These are phyloP conservation scores for Anarrhichthys ocellatus DNA, from an alignment of 2,113 vertebrate genomes.

Conservation along the genomic window DNA sequence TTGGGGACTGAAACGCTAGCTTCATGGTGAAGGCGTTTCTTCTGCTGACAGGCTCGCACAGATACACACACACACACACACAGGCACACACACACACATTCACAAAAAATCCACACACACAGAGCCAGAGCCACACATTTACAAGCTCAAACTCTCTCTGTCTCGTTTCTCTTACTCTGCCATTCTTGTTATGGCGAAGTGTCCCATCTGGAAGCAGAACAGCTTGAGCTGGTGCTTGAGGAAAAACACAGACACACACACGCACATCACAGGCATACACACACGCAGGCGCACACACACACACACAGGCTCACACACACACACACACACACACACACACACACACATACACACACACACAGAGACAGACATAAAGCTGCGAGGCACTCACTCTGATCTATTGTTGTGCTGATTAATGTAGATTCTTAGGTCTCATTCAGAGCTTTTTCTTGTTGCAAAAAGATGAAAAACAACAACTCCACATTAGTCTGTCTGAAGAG, in stretches of 20 bases:
- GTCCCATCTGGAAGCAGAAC: constrained; percentile 64
- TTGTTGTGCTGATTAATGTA: constrained; percentile 42
- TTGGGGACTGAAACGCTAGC: constrained; percentile 34
- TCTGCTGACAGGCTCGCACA: not conserved
- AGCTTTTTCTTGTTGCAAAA: constrained; percentile 15
- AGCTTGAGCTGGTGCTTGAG: constrained; percentile 51
- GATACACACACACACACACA: not conserved
- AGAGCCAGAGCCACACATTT: constrained; percentile 27
- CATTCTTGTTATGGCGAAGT: constrained; percentile 62
- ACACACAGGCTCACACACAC: not conserved
- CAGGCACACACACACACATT: not conserved
- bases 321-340: constrained; percentile 1
- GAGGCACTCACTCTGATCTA: constrained; percentile 40
- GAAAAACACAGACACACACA: constrained; percentile 16
- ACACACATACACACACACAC: constrained; percentile 2
- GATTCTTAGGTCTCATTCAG: constrained; percentile 28
- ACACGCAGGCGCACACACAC: not conserved
- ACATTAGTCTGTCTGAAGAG: constrained; percentile 35
- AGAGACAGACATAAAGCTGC: not conserved
- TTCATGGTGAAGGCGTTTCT: constrained; percentile 27
- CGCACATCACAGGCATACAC: not conserved
- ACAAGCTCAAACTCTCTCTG: constrained; percentile 35
- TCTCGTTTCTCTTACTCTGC: constrained; percentile 50
- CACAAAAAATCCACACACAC: constrained; percentile 4
- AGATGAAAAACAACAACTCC: constrained; percentile 12